phyloP scores from a whole-genome alignment of 2,888 invertebrate species.

The Bedellia somnulentella region DNA sequence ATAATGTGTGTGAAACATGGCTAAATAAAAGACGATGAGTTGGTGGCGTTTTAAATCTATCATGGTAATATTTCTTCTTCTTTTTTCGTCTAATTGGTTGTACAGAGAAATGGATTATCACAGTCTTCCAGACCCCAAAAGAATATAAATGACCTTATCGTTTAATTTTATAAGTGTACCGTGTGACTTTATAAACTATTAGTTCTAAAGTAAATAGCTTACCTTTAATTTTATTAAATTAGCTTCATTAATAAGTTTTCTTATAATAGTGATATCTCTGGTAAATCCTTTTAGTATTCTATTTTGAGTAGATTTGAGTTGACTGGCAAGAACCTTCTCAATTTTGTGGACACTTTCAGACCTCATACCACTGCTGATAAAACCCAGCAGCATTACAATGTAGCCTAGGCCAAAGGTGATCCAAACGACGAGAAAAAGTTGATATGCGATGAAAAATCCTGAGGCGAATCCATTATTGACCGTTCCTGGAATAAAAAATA shows the following conservation, averaged over 20 bases:
- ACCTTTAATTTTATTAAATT: slow-evolving; percentile 83
- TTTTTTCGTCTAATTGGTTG: no score
- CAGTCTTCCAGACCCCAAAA: no score
- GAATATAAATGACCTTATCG: no score
- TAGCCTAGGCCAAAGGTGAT: slow-evolving; percentile 91
- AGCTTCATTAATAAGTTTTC: slow-evolving; percentile 78
- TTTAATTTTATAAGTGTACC: no score
- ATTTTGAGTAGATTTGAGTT: slow-evolving; percentile 76
- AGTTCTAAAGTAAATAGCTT: slow-evolving; percentile 13
- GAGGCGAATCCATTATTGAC: slow-evolving; percentile 52
- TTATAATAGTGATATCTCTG: slow-evolving; percentile 71
- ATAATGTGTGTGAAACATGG: no score
- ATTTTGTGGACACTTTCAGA: slow-evolving; percentile 74
- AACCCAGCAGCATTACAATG: slow-evolving; percentile 85
- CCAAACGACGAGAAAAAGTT: slow-evolving; percentile 83
- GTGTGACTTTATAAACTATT: no score
- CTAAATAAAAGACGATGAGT: no score
- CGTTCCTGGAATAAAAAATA: slow-evolving; percentile 27
- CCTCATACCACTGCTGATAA: slow-evolving; percentile 75
- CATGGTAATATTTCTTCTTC: no score
- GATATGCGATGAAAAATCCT: slow-evolving; percentile 72
- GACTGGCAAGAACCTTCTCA: slow-evolving; percentile 75
- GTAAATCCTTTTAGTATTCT: slow-evolving; percentile 77
- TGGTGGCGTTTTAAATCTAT: no score
- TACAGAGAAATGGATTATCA: no score